phyloP scores from a whole-genome alignment of 1,140 invertebrate species.

The Hermetia illucens region DNA sequence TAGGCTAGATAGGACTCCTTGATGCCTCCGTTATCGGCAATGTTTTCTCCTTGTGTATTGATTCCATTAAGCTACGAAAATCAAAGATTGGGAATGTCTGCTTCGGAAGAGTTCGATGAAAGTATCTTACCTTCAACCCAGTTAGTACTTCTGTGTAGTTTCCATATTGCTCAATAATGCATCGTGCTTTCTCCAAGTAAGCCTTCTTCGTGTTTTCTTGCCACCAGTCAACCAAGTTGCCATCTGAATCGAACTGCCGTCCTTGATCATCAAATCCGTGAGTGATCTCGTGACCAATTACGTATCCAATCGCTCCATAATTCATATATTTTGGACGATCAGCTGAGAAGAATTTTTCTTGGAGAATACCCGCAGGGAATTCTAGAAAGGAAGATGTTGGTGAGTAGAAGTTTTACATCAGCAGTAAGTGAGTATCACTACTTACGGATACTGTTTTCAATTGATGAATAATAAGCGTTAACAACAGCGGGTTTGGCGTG shows the following conservation, averaged over 20 bases:
- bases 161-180: constrained; percentile 79
- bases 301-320: constrained; percentile 81
- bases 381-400: constrained; percentile 32
- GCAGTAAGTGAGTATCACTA: not conserved
- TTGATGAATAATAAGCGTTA: constrained; percentile 69
- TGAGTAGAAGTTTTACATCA: not conserved
- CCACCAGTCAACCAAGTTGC: constrained; percentile 80
- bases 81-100: constrained; percentile 1
- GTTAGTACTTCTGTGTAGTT: constrained; percentile 62
- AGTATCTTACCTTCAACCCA: constrained; percentile 48
- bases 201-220: constrained; percentile 51
- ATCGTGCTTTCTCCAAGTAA: constrained; percentile 63
- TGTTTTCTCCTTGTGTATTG: constrained; percentile 84
- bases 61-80: constrained; percentile 62
- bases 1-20: constrained; percentile 78
- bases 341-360: constrained; percentile 73
- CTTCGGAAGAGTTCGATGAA: not conserved
- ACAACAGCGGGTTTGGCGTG: constrained; percentile 65
- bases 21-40: constrained; percentile 81
- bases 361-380: constrained; percentile 82
- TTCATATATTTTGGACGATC: constrained; percentile 81
- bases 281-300: constrained; percentile 88
- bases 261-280: constrained; percentile 88
- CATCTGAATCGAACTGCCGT: constrained; percentile 79
- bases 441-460: constrained; percentile 75